These are phyloP conservation scores for Chesias legatella DNA, from an alignment of 2,888 invertebrate genomes.

Conservation along the genomic window DNA sequence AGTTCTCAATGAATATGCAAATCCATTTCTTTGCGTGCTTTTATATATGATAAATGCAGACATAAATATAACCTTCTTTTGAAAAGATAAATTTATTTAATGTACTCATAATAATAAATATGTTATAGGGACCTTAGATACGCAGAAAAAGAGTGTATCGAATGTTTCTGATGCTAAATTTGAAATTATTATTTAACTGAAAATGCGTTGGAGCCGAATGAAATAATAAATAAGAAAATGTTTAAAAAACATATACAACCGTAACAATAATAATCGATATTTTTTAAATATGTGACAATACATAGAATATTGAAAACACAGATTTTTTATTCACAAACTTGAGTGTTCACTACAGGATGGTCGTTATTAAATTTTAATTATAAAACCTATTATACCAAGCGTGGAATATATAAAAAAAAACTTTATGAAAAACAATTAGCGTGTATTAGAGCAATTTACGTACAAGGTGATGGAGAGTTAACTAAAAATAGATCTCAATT, in stretches of 20 bases:
- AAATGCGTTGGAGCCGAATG: no score
- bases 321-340: conserved; percentile 39
- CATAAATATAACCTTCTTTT: conserved; percentile 9
- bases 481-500: not conserved
- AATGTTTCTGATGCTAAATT: no score
- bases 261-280: no score
- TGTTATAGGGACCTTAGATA: no score
- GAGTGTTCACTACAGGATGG: conserved; percentile 42
- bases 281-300: not conserved
- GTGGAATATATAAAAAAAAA: conserved; percentile 26
- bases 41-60: no score
- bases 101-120: no score
- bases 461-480: conserved; percentile 10
- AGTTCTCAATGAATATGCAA: conserved; percentile 4
- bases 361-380: conserved; percentile 55
- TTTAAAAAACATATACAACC: no score
- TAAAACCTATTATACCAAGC: conserved; percentile 31
- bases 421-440: conserved; percentile 20
- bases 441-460: conserved; percentile 21
- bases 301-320: conserved; percentile 47
- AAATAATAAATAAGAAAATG: no score
- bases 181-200: no score
- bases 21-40: not conserved
- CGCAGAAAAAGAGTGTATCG: no score
- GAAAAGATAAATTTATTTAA: no score